Conservation (phyloP, 2,888 invertebrate species). For the Diloba caeruleocephala region DNA sequence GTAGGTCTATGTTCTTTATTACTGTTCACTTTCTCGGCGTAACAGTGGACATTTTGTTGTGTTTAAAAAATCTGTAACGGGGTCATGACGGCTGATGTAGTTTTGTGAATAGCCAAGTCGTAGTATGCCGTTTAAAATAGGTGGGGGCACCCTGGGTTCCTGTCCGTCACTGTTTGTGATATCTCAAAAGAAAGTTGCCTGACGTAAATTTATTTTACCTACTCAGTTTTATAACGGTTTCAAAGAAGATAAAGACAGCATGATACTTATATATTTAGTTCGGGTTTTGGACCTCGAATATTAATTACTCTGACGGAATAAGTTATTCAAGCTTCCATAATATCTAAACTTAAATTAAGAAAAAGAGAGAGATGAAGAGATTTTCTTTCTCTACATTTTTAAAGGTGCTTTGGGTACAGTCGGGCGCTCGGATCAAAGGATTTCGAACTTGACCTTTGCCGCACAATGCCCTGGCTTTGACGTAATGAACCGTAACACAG, state of each 20-base stretch:
- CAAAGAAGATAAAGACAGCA: not conserved
- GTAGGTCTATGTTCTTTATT: slow-evolving; percentile 54
- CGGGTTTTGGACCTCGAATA: not conserved
- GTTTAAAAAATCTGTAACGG: slow-evolving; percentile 21
- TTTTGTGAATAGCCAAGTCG: slow-evolving; percentile 4
- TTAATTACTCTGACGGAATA: slow-evolving; percentile 1
- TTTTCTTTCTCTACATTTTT: too few species aligned
- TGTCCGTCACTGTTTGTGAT: too few species aligned
- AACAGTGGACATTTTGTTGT: slow-evolving; percentile 30
- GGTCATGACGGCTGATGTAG: slow-evolving; percentile 29
- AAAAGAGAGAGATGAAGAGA: too few species aligned
- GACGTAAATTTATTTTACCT: too few species aligned
- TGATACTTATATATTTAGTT: too few species aligned
- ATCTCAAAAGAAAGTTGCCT: too few species aligned
- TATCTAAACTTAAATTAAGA: too few species aligned
- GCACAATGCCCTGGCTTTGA: slow-evolving; percentile 38
- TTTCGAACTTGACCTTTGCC: slow-evolving; percentile 16
- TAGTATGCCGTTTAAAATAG: too few species aligned
- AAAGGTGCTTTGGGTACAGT: too few species aligned
- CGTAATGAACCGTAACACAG: slow-evolving; percentile 37
- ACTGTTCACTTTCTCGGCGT: slow-evolving; percentile 47
- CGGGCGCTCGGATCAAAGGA: not conserved
- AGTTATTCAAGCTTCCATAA: slow-evolving; percentile 6
- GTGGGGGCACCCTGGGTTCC: too few species aligned
- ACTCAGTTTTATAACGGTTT: not conserved